phyloP scores from a whole-genome alignment of 2,113 vertebrate species.

The Clarias magur region DNA sequence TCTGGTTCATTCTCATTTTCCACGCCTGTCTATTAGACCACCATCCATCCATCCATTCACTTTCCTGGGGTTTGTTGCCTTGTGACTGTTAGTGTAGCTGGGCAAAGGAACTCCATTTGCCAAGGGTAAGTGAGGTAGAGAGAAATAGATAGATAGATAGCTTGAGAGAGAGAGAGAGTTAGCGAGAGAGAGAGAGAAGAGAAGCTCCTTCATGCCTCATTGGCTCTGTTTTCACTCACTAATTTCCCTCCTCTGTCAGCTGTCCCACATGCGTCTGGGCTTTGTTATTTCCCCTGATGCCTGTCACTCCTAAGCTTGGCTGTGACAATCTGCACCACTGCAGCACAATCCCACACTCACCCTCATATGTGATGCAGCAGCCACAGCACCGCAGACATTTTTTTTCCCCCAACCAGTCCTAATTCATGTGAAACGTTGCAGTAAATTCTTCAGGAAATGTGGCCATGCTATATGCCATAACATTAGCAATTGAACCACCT shows the following conservation, averaged over 20 bases:
- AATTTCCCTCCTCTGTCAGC: conserved; percentile 69
- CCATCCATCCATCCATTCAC: conserved; percentile 23
- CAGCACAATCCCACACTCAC: conserved; percentile 26
- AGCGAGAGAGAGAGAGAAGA: conserved; percentile 58
- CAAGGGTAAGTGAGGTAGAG: conserved; percentile 9
- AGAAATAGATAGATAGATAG: conserved; percentile 17
- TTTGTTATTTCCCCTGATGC: conserved; percentile 49
- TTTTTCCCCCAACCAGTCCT: background rate
- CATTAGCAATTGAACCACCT: no score
- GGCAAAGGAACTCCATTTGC: conserved; percentile 43
- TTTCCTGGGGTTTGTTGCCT: conserved; percentile 33
- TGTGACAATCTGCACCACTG: conserved; percentile 28
- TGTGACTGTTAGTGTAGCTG: conserved; percentile 31
- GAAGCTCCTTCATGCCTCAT: conserved; percentile 75
- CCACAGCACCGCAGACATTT: conserved; percentile 18
- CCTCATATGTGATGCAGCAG: background rate
- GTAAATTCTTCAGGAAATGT: background rate
- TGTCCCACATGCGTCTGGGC: conserved; percentile 47
- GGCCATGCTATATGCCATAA: no score
- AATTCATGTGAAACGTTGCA: background rate
- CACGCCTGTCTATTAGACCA: conserved; percentile 12
- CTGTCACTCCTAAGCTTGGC: conserved; percentile 49
- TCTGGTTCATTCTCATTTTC: conserved; percentile 34
- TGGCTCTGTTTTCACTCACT: conserved; percentile 77
- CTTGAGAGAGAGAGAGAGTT: conserved; percentile 1